Evolutionary conservation across 2,113 vertebrate genomes (phyloP).

Genomic region (Eurystomus gularis): DNA sequence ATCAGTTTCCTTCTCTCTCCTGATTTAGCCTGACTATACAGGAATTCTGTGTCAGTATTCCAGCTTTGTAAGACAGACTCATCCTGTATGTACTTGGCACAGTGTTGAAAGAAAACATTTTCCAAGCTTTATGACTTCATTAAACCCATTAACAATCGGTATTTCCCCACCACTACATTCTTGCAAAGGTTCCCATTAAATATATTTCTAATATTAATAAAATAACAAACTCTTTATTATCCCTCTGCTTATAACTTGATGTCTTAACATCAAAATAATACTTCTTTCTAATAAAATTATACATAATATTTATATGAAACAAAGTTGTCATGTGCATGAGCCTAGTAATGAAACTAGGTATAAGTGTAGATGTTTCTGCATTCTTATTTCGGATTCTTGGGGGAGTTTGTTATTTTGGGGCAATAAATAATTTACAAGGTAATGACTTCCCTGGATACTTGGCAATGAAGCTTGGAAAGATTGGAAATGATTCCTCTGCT

Average conservation of each 20-base stretch:
- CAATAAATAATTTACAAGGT: constrained; percentile 29
- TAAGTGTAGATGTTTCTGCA: neutral
- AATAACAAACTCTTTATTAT: constrained; percentile 46
- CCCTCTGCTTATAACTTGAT: constrained; percentile 47
- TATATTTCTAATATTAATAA: constrained; percentile 61
- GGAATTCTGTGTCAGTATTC: neutral
- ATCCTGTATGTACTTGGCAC: neutral
- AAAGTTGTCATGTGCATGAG: constrained; percentile 6
- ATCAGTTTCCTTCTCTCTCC: neutral
- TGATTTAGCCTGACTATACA: neutral
- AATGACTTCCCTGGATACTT: neutral
- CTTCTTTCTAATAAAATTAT: constrained; percentile 58
- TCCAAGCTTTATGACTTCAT: neutral
- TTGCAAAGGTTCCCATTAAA: constrained; percentile 59
- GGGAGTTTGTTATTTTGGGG: neutral
- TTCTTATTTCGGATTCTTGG: neutral
- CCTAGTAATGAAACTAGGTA: neutral
- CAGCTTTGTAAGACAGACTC: neutral
- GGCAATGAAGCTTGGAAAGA: neutral
- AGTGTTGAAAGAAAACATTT: neutral
- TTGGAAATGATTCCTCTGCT: neutral
- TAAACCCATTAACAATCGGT: neutral
- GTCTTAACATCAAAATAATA: constrained; percentile 56
- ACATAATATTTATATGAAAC: constrained; percentile 36
- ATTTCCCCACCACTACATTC: neutral